Evolutionary conservation across 2,797 vertebrate genomes (phyloP).

Genomic region (Perdix hodgsoniae): DNA sequence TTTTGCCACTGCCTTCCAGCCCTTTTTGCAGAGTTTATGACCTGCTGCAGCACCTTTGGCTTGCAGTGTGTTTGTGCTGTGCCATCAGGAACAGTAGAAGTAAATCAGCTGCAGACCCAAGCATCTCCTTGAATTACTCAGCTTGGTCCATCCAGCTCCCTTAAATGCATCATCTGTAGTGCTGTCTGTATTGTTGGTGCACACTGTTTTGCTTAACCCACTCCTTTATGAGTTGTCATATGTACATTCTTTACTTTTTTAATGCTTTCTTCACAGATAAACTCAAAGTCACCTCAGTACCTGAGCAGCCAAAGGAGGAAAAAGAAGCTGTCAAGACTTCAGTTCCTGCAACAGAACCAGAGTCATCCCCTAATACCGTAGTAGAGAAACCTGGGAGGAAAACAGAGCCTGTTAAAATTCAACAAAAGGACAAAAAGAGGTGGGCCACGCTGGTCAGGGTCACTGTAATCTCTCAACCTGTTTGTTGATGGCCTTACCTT

Average conservation of each 20-base stretch:
- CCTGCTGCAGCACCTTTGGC: background rate
- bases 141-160: background rate
- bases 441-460: conserved; percentile 20
- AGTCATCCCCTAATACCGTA: conserved; percentile 18
- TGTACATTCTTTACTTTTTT: background rate
- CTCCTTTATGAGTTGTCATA: background rate
- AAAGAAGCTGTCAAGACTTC: conserved; percentile 72
- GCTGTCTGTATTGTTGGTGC: background rate
- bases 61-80: background rate
- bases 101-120: background rate
- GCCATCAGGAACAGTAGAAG: background rate
- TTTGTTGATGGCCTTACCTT: background rate
- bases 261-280: conserved; percentile 65
- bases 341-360: conserved; percentile 59
- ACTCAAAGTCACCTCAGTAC: conserved; percentile 80
- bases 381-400: conserved; percentile 75
- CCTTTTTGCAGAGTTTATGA: background rate
- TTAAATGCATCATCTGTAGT: background rate
- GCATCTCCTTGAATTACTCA: background rate
- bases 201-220: background rate
- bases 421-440: conserved; percentile 79
- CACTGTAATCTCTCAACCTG: background rate
- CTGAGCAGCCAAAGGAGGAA: conserved; percentile 84
- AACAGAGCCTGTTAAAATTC: conserved; percentile 67
- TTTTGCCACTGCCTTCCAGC: background rate